These are phyloP conservation scores for Pseudorasbora parva DNA, from an alignment of 2,113 vertebrate genomes.

Conservation along the genomic window DNA sequence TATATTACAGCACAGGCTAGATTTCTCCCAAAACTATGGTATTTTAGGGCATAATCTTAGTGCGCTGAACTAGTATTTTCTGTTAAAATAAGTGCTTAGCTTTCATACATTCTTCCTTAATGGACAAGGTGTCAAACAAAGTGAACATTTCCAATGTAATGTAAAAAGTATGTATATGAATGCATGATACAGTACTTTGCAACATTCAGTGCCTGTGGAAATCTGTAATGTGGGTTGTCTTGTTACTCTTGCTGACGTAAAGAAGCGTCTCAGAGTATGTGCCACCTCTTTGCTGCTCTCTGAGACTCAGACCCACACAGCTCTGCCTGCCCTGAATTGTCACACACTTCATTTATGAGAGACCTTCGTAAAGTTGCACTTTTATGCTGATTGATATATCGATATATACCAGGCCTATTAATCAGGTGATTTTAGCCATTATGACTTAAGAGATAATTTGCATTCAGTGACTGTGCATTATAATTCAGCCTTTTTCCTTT, in stretches of 20 bases:
- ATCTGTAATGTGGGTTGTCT: constrained; percentile 49
- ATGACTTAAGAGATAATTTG: background rate
- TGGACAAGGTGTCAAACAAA: background rate
- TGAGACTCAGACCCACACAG: constrained; percentile 32
- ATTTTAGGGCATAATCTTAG: background rate
- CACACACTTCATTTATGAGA: background rate
- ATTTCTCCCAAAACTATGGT: background rate
- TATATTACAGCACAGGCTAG: background rate
- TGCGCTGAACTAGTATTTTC: background rate
- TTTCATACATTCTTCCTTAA: background rate
- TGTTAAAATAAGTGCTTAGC: background rate
- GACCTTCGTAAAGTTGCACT: background rate
- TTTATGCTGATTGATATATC: background rate
- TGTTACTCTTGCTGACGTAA: constrained; percentile 50
- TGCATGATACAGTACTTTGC: constrained; percentile 23
- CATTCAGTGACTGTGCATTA: background rate
- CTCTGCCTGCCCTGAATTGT: background rate
- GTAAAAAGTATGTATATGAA: constrained; percentile 12
- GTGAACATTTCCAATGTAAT: background rate
- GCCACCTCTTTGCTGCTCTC: constrained; percentile 37
- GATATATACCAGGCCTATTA: background rate
- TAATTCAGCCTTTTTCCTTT: too few relatives aligned
- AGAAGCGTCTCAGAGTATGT: constrained; percentile 43
- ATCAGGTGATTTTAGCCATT: background rate
- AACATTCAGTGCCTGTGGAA: constrained; percentile 30